Base-by-base conservation (phyloP, 2,113 vertebrate genomes). In the Tetraodon nigroviridis region DNA sequence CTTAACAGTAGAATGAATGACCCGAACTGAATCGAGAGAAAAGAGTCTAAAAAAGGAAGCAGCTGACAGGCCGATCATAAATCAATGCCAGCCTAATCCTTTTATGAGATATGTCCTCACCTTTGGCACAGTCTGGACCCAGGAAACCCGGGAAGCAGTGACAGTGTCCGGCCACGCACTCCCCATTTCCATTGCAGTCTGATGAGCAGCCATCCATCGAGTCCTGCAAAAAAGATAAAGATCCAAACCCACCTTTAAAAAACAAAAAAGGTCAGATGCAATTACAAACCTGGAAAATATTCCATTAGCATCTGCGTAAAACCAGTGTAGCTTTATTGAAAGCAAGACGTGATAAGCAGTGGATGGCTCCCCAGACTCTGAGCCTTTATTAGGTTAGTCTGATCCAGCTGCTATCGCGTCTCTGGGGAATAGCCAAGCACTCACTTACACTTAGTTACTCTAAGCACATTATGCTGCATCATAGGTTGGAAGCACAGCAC, bases 71-170 rank as follows among this genome's bases (percentile, higher is more conserved):
- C 13, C 7, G 41, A 46, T 17, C 16, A 60, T 32, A n/a, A 4
- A 58, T 17, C 11, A 46, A 44, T 13, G 11, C 2, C 37, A 41
- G 7, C 14, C 37, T 58, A 1, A 51, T 44, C 22, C 1, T 20
- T 20, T 52, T 7, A 18, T 42, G 16, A 41, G 29, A 54, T 37
- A 51, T 47, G 22, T 61, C 86, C 86, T 81, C 56, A 98, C 96
- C 96, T 95, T 94, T 95, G 72, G 95, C 93, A 79, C 96, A 98
- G 75, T 96, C 94, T 6, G 96, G 95, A 56, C 96, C 96, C 76
- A 98, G 84, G 83, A 98, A 98, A 55, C 96, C 95, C 10, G 94
- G 90, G 66, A 98, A 98, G 85, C 96, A 98, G 84, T 98, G 95
- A 75, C 96, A 98, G 84, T 95, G 94, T 42, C 96, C 96, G 0